These are phyloP conservation scores for Drosophila littoralis DNA, from an alignment of 1,140 invertebrate species.

Conservation along the genomic window DNA sequence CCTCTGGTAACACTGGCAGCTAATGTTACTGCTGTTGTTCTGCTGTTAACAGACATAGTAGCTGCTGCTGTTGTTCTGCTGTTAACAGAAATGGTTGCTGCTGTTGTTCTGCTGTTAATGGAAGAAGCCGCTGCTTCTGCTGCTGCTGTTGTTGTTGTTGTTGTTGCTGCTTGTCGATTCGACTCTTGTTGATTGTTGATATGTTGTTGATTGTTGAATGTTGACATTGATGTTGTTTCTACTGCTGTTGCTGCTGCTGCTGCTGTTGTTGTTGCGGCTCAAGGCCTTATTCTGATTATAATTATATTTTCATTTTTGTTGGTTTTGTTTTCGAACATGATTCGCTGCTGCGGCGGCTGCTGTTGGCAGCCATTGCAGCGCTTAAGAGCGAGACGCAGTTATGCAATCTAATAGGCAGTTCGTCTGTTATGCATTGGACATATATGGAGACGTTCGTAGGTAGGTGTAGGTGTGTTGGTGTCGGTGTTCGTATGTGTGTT, in stretches of 20 bases:
- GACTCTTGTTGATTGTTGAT: slow-evolving; percentile 29
- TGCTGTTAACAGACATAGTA: too few relatives aligned
- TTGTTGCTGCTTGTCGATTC: slow-evolving; percentile 7
- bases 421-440: slow-evolving; percentile 42
- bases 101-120: slow-evolving; percentile 4
- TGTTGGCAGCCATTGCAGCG: slow-evolving; percentile 13
- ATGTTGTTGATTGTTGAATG: slow-evolving; percentile 48
- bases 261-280: slow-evolving; percentile 27
- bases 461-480: too few relatives aligned
- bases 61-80: slow-evolving; percentile 3
- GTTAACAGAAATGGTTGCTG: neutral
- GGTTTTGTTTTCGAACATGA: slow-evolving; percentile 32
- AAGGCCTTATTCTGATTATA: slow-evolving; percentile 20
- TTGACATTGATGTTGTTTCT: slow-evolving; percentile 51
- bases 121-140: neutral
- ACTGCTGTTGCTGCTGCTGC: slow-evolving; percentile 25
- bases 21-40: neutral
- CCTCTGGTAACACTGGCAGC: neutral
- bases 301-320: slow-evolving; percentile 21
- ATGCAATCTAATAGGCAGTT: slow-evolving; percentile 16
- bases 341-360: slow-evolving; percentile 16
- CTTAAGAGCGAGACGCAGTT: slow-evolving; percentile 10
- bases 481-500: neutral
- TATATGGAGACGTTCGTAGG: slow-evolving; percentile 1
- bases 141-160: slow-evolving; percentile 27